These are phyloP conservation scores for Pantherophis guttatus DNA, from an alignment of 2,113 vertebrate genomes.

Conservation along the genomic window DNA sequence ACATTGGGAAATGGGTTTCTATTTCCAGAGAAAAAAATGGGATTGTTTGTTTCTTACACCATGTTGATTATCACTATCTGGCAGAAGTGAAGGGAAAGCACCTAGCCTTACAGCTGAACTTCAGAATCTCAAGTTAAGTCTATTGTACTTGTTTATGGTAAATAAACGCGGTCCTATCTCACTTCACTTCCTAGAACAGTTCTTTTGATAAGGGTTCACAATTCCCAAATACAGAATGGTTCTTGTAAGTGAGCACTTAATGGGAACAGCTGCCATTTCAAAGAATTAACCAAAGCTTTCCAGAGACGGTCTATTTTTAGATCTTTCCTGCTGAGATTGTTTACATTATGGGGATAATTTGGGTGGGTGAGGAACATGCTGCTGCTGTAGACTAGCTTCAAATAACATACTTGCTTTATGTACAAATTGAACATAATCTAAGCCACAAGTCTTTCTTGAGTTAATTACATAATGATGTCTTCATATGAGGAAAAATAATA, in stretches of 20 bases:
- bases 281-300: not conserved
- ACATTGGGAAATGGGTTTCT: not conserved
- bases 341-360: not conserved
- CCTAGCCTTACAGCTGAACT: not conserved
- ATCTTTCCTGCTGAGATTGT: not conserved
- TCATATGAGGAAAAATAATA: not conserved
- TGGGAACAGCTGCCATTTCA: not conserved
- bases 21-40: not conserved
- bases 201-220: conserved; percentile 1
- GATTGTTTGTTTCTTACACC: not conserved
- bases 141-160: not conserved
- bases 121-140: not conserved
- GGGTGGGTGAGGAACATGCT: not conserved
- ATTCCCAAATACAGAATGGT: not conserved
- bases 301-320: conserved; percentile 21
- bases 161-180: not conserved
- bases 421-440: not conserved
- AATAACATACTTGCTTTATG: not conserved
- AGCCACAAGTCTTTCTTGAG: not conserved
- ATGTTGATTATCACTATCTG: not conserved
- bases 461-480: not conserved
- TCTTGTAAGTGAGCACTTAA: conserved; percentile 13
- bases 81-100: not conserved
- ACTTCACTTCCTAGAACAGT: conserved; percentile 26
- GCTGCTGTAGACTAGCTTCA: not conserved